Evolutionary conservation across 2,888 invertebrate genomes (phyloP).

Genomic region (Theretra japonica): DNA sequence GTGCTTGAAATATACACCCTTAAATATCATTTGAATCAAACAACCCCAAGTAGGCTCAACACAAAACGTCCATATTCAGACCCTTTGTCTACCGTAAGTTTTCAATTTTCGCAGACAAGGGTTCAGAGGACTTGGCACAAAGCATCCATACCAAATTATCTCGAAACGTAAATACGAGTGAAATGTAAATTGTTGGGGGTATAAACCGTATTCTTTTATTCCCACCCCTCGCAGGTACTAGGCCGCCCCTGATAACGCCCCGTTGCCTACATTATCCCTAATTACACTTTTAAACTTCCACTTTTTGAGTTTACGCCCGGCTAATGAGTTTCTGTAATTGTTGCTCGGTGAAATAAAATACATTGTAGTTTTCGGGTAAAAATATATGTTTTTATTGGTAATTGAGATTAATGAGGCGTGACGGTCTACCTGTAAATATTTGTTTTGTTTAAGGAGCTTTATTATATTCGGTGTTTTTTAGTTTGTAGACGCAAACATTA

Average conservation of each 20-base stretch:
- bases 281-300: background rate
- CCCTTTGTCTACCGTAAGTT: background rate
- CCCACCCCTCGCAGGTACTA: background rate
- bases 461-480: no score
- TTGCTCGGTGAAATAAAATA: background rate
- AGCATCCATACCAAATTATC: constrained; percentile 17
- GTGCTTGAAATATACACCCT: no score
- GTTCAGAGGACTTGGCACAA: background rate
- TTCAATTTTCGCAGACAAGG: background rate
- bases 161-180: constrained; percentile 7
- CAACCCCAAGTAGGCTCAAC: background rate
- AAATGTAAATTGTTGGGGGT: constrained; percentile 1
- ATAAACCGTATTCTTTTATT: constrained; percentile 7
- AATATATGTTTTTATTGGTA: background rate
- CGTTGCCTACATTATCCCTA: constrained; percentile 10
- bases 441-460: background rate
- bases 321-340: background rate
- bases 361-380: background rate
- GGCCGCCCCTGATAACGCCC: constrained; percentile 1
- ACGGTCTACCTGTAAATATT: background rate
- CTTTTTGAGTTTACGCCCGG: background rate
- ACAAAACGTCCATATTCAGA: background rate
- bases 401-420: no score
- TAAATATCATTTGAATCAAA: background rate
- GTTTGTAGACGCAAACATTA: no score